Percentiles rank a stretch among this genome's conserved stretches.
Conservation (phyloP, 2,797 vertebrate genomes). For the Pristis pectinata region DNA sequence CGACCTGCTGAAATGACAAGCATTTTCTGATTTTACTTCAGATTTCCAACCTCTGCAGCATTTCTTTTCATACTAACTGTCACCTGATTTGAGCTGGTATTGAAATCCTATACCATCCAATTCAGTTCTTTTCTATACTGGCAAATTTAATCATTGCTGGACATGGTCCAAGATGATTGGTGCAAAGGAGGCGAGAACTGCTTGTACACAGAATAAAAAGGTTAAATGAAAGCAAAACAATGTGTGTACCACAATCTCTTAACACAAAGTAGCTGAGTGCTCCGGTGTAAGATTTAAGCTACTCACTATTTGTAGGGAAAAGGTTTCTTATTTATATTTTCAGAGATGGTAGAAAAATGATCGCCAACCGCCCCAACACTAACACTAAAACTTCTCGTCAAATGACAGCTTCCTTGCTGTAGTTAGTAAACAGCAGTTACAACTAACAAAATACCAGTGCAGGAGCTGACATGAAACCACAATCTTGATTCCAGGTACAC, state of each 20-base stretch:
- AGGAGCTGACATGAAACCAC: not conserved
- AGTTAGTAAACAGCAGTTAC: not conserved
- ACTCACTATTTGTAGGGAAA: not conserved
- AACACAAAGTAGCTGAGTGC: not conserved
- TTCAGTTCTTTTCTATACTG: not conserved
- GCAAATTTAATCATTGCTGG: not conserved
- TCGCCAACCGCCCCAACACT: not conserved
- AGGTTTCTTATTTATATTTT: not conserved
- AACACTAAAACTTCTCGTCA: not conserved
- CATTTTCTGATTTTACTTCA: too few relatives aligned
- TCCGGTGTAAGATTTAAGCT: not conserved
- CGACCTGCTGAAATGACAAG: too few relatives aligned
- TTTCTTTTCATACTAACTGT: too few relatives aligned
- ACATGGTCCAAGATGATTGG: not conserved
- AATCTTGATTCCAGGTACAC: not conserved
- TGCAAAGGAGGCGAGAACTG: not conserved
- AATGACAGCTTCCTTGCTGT: constrained; percentile 8
- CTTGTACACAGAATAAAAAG: not conserved
- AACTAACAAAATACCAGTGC: not conserved
- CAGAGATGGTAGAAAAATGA: not conserved
- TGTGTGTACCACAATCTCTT: not conserved
- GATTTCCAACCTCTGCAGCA: too few relatives aligned
- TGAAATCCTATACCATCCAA: not conserved
- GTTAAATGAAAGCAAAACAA: not conserved
- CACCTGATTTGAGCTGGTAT: not conserved